These are phyloP conservation scores for Halocaridina rubra DNA, from an alignment of 2,888 invertebrate genomes.

Conservation along the genomic window DNA sequence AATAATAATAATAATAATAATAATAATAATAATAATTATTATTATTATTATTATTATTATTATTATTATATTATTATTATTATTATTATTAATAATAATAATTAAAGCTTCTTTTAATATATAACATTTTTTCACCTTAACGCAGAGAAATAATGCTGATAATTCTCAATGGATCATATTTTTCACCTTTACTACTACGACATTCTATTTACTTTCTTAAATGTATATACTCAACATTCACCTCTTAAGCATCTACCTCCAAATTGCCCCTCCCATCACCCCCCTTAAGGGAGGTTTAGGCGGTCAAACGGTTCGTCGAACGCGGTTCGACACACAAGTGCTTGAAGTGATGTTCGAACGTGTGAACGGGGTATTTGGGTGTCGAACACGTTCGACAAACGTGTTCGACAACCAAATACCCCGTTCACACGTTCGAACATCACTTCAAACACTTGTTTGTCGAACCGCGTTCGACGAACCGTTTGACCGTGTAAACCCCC, in stretches of 20 bases:
- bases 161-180: neutral
- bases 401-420: too few relatives aligned
- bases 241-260: neutral
- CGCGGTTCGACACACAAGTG: too few relatives aligned
- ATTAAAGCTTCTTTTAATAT: neutral
- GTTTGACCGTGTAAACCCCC: too few relatives aligned
- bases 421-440: too few relatives aligned
- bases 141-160: too few relatives aligned
- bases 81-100: neutral
- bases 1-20: neutral
- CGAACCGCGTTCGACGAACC: too few relatives aligned
- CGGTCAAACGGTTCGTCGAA: too few relatives aligned
- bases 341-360: too few relatives aligned
- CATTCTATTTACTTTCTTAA: neutral
- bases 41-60: neutral
- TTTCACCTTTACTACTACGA: neutral
- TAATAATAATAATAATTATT: neutral
- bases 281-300: too few relatives aligned
- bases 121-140: neutral
- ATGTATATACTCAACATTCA: neutral
- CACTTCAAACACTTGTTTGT: too few relatives aligned
- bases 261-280: neutral
- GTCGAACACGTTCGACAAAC: too few relatives aligned
- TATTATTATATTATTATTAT: neutral
- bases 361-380: too few relatives aligned